Evolutionary conservation across 1,140 invertebrate genomes (phyloP), one percentile per base, ranked within the genome.

Genomic region (Ladona fulva): DNA sequence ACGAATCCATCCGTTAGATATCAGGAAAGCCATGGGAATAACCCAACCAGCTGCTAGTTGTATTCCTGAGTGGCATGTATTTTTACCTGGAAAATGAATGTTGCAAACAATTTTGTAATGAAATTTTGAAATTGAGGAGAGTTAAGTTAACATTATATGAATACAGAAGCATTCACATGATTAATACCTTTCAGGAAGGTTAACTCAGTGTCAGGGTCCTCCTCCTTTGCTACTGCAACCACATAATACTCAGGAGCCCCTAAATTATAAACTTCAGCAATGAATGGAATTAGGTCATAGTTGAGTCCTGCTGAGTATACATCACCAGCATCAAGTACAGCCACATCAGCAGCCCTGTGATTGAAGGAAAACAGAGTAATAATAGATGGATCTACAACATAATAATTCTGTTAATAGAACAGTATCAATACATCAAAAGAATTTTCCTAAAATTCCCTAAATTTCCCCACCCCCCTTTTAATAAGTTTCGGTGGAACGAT

Each of bases 31-130:
- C 81, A 99, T 85, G 0, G 97, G 97, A 81, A 98, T 93, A 0
- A 98, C 90, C 97, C 97, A 99, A 5, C 97, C 97, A 14, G 96
- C 96, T 0, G 94, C 97, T 77, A 91, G 94, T 78, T 93, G 94
- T 24, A 98, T 93, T 29, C 96, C 96, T 0, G 95, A 91, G 84
- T 98, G 95, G 82, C 97, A 99, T 0, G 95, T 95, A 81, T 93
- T 89, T 84, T 96, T 93, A 42, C 87, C 89, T 90, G 83, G 59
- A 76, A 74, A n/a, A n/a, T n/a, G n/a, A n/a, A n/a, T n/a, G n/a
- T n/a, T n/a, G n/a, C n/a, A n/a, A n/a, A n/a, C n/a, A n/a, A n/a
- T n/a, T n/a, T n/a, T n/a, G n/a, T n/a, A n/a, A n/a, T n/a, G n/a
- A n/a, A n/a, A n/a, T n/a, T n/a, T n/a, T n/a, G n/a, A n/a, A n/a